These are phyloP conservation scores for Apostichopus parvimensis DNA, from an alignment of 35 echinoderm and acorn worm genomes.

Conservation along the genomic window DNA sequence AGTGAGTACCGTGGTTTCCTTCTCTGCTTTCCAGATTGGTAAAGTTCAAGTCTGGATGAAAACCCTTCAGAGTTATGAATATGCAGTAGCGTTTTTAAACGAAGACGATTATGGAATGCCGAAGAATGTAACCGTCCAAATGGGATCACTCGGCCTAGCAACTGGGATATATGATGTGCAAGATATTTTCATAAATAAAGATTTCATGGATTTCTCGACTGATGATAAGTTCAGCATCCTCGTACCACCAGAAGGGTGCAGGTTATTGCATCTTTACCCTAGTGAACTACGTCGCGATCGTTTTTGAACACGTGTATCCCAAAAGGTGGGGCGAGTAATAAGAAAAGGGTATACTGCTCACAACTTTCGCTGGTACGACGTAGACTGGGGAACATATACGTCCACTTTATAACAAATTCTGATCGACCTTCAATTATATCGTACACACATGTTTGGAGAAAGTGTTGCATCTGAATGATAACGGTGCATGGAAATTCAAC, in stretches of 20 bases:
- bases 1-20: not conserved
- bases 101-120: constrained; percentile 55
- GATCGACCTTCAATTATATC: too few species aligned
- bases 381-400: too few species aligned
- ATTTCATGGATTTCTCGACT: constrained; percentile 57
- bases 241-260: constrained; percentile 55
- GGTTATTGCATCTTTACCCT: constrained; percentile 64
- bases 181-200: constrained; percentile 47
- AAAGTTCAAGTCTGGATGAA: constrained; percentile 70
- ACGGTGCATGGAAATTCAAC: too few species aligned
- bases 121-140: constrained; percentile 52
- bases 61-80: constrained; percentile 50
- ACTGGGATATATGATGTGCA: constrained; percentile 66
- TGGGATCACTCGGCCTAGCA: constrained; percentile 51
- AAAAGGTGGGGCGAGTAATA: too few species aligned
- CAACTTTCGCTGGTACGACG: too few species aligned
- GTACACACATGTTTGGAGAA: too few species aligned
- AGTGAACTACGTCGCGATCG: constrained; percentile 23
- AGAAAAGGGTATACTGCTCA: too few species aligned
- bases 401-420: too few species aligned
- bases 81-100: constrained; percentile 67
- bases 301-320: too few species aligned
- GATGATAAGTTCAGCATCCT: constrained; percentile 63
- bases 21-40: constrained; percentile 51
- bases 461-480: too few species aligned